A percentile compares a stretch with the other conserved stretches of the same genome.
Conservation (phyloP, 1,140 invertebrate species). For the Neoseiulus cucumeris region DNA sequence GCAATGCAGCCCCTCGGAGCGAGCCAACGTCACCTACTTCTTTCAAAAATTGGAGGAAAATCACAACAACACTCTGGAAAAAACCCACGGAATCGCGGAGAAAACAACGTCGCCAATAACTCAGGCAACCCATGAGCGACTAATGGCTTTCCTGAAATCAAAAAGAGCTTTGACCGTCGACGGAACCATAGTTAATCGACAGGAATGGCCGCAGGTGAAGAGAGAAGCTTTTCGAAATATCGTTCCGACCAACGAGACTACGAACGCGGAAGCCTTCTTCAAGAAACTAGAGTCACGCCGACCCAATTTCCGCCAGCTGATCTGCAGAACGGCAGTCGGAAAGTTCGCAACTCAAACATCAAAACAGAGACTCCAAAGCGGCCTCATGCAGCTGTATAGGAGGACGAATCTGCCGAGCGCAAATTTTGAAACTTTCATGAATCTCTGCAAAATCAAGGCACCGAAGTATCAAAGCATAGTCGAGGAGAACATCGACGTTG, state of each 20-base stretch:
- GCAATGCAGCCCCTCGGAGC: background rate
- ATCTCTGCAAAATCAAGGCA: background rate
- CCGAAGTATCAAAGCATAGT: background rate
- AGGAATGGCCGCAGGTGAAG: background rate
- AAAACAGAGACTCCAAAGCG: background rate
- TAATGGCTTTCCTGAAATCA: background rate
- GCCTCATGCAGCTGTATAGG: background rate
- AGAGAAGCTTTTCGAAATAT: background rate
- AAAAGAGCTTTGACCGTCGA: background rate
- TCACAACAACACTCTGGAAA: background rate
- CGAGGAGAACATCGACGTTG: background rate
- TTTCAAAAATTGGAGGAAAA: background rate
- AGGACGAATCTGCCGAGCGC: background rate
- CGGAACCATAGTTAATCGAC: background rate
- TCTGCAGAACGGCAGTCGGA: background rate
- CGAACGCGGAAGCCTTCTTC: background rate
- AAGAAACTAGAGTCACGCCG: background rate
- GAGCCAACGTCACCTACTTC: background rate
- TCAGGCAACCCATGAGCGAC: background rate
- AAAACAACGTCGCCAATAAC: background rate
- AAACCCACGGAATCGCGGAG: background rate
- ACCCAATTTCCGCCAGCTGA: background rate
- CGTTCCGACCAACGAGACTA: background rate
- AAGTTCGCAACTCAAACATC: background rate
- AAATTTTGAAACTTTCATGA: background rate